A percentile compares a stretch with the other conserved stretches of the same genome.
Conservation (phyloP, 2,113 vertebrate species). For the Hippopotamus amphibius region DNA sequence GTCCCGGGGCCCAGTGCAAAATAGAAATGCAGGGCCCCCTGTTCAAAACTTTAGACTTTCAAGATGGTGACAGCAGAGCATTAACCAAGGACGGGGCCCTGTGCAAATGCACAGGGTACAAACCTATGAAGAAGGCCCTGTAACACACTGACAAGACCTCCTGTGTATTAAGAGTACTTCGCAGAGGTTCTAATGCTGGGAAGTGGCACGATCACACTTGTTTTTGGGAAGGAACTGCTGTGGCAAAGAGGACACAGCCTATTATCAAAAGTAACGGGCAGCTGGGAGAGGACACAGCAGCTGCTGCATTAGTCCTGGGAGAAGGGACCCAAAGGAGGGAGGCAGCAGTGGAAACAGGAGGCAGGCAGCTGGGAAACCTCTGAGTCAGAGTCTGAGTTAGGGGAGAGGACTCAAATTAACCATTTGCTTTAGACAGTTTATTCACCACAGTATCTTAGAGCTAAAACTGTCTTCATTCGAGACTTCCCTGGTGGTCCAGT, state of each 20-base stretch:
- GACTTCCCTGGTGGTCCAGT: no score
- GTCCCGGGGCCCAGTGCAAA: not conserved
- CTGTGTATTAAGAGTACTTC: not conserved
- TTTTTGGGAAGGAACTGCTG: not conserved
- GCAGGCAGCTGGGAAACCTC: not conserved
- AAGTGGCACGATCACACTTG: not conserved
- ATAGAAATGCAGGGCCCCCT: not conserved
- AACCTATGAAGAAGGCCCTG: not conserved
- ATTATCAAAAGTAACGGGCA: slow-evolving; percentile 6
- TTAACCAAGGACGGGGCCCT: not conserved
- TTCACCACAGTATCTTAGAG: not conserved
- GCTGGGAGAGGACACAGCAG: not conserved
- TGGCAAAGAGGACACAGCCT: not conserved
- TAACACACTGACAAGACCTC: not conserved
- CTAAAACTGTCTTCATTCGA: not conserved
- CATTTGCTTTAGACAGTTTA: slow-evolving; percentile 15
- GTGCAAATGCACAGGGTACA: not conserved
- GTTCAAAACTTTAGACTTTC: not conserved
- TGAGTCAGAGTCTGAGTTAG: not conserved
- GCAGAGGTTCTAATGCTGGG: not conserved
- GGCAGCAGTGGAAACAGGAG: not conserved
- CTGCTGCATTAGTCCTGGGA: not conserved
- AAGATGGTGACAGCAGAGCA: not conserved
- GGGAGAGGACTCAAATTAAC: not conserved
- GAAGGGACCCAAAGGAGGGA: not conserved